Evolutionary conservation across 2,113 vertebrate species (phyloP).

Genomic region (Psettodes erumei): DNA sequence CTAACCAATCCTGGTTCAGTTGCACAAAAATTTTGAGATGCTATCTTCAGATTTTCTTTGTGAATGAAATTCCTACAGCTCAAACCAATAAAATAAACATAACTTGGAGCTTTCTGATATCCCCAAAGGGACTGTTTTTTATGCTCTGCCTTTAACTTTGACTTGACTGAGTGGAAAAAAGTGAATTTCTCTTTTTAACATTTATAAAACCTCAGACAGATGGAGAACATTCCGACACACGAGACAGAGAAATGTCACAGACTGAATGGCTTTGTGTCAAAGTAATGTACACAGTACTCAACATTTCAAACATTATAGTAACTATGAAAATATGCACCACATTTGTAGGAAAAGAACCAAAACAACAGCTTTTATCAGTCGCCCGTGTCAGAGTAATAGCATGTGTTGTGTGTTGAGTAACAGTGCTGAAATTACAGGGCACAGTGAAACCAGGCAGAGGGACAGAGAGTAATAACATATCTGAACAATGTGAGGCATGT

Average conservation of each 20-base stretch:
- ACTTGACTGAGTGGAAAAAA: background rate
- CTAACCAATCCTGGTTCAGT: background rate
- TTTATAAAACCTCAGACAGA: background rate
- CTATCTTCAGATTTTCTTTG: background rate
- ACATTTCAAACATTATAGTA: background rate
- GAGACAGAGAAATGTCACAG: background rate
- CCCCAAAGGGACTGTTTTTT: background rate
- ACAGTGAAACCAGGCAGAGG: slow-evolving; percentile 11
- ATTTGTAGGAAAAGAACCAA: background rate
- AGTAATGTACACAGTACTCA: background rate
- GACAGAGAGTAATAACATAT: slow-evolving; percentile 38
- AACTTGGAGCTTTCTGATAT: too few species aligned
- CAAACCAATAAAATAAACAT: background rate
- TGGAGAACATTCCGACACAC: background rate
- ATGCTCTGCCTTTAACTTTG: background rate
- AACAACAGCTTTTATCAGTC: background rate
- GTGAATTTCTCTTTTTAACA: background rate
- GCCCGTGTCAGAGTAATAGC: background rate
- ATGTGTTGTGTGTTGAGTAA: slow-evolving; percentile 43
- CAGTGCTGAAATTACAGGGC: slow-evolving; percentile 60
- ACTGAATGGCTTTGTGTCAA: too few species aligned
- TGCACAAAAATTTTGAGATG: background rate
- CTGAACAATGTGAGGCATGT: slow-evolving; percentile 62
- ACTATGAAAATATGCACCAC: background rate
- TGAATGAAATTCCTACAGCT: background rate